Evolutionary conservation across 2,888 invertebrate species (phyloP).

Genomic region (Pteria penguin): DNA sequence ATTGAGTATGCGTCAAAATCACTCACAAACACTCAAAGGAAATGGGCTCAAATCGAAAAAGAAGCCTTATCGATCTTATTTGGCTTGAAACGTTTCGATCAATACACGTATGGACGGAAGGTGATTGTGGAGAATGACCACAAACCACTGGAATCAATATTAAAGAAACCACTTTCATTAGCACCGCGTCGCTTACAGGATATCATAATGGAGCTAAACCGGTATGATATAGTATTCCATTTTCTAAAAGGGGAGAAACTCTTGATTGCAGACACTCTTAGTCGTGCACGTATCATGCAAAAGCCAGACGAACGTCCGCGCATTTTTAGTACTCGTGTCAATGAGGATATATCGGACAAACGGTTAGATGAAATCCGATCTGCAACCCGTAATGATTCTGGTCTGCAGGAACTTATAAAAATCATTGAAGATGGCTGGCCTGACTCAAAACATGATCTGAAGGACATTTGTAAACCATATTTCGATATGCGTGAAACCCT

Average conservation of each 20-base stretch:
- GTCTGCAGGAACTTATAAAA: too few relatives aligned
- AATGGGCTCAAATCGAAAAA: conserved; percentile 57
- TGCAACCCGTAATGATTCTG: too few relatives aligned
- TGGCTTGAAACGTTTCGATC: conserved; percentile 49
- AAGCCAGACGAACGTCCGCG: neutral
- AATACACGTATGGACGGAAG: conserved; percentile 50
- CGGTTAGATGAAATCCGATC: conserved; percentile 3
- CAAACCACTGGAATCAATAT: neutral
- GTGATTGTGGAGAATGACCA: conserved; percentile 20
- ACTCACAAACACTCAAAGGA: conserved; percentile 36
- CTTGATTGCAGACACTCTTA: neutral
- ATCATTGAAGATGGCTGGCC: too few relatives aligned
- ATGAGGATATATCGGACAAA: neutral
- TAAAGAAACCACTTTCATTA: neutral
- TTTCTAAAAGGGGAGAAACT: neutral
- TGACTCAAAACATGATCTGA: too few relatives aligned
- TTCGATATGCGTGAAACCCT: too few relatives aligned
- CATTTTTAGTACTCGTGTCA: neutral
- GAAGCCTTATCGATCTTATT: conserved; percentile 47
- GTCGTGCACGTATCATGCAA: neutral
- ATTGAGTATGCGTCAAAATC: conserved; percentile 50
- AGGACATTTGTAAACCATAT: too few relatives aligned
- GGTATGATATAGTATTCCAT: conserved; percentile 10
- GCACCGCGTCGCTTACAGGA: conserved; percentile 1
- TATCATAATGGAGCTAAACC: neutral